Evolutionary conservation across 2,113 vertebrate genomes (phyloP).

Genomic region (Athene noctua): DNA sequence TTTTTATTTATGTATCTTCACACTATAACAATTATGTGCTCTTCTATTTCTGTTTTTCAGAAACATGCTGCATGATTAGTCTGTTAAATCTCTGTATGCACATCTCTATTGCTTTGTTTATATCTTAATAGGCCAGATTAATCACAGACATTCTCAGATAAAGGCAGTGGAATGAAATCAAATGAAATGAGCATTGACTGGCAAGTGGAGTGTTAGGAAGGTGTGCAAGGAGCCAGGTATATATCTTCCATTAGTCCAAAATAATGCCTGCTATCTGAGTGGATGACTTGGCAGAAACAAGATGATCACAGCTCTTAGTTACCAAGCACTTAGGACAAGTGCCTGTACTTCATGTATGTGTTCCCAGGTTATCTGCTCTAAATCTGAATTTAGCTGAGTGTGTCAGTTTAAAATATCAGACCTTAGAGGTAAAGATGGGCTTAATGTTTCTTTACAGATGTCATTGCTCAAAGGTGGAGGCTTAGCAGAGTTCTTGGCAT

Average conservation of each 20-base stretch:
- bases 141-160: not conserved
- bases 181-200: not conserved
- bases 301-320: not conserved
- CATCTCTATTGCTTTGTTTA: not conserved
- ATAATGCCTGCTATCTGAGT: not conserved
- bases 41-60: slow-evolving; percentile 3
- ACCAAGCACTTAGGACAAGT: not conserved
- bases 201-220: not conserved
- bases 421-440: not conserved
- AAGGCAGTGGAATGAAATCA: not conserved
- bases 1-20: slow-evolving; percentile 15
- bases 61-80: not conserved
- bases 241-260: not conserved
- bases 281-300: not conserved
- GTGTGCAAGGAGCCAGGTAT: not conserved
- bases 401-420: not conserved
- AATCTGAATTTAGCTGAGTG: not conserved
- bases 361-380: not conserved
- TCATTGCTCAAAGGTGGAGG: not conserved
- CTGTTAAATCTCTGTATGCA: not conserved
- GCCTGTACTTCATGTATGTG: not conserved
- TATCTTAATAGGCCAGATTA: not conserved
- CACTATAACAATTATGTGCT: not conserved
- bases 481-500: not conserved
- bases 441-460: slow-evolving; percentile 14